phyloP scores from a whole-genome alignment of 2,888 invertebrate species.

The Mythimna pallens region DNA sequence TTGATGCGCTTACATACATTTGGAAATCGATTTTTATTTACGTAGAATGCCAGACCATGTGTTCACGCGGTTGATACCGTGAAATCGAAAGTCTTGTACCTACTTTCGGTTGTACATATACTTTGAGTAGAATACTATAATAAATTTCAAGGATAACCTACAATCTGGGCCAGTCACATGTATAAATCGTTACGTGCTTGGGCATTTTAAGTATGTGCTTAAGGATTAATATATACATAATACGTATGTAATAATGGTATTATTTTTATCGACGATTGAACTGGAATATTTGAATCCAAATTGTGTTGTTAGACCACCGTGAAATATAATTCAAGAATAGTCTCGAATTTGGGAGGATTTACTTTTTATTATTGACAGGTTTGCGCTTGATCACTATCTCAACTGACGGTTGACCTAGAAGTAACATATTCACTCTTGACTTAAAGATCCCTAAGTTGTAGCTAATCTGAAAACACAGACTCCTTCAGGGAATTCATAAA shows the following conservation, averaged over 20 bases:
- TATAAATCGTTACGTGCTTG: slow-evolving; percentile 50
- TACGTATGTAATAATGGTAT: slow-evolving; percentile 7
- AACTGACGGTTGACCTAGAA: too few species aligned
- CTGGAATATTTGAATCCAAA: slow-evolving; percentile 17
- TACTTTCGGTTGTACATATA: slow-evolving; percentile 42
- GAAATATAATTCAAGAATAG: slow-evolving; percentile 19
- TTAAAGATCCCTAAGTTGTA: too few species aligned
- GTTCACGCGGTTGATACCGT: neutral
- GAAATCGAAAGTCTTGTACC: slow-evolving; percentile 36
- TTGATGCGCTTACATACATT: too few species aligned
- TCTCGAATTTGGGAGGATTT: neutral
- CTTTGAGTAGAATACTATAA: neutral
- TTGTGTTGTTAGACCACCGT: slow-evolving; percentile 13
- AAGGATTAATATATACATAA: slow-evolving; percentile 22
- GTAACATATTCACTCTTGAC: too few species aligned
- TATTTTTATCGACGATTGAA: slow-evolving; percentile 38
- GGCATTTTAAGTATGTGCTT: slow-evolving; percentile 28
- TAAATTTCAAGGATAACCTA: slow-evolving; percentile 44
- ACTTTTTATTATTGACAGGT: too few species aligned
- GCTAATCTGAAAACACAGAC: too few species aligned
- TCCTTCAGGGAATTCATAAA: too few species aligned
- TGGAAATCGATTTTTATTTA: too few species aligned
- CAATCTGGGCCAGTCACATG: slow-evolving; percentile 29
- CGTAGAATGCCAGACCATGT: neutral
- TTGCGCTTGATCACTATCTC: too few species aligned